Evolutionary conservation across 2,797 vertebrate genomes (phyloP), one percentile per base, ranked within the genome.

Genomic region (Spea hammondii): DNA sequence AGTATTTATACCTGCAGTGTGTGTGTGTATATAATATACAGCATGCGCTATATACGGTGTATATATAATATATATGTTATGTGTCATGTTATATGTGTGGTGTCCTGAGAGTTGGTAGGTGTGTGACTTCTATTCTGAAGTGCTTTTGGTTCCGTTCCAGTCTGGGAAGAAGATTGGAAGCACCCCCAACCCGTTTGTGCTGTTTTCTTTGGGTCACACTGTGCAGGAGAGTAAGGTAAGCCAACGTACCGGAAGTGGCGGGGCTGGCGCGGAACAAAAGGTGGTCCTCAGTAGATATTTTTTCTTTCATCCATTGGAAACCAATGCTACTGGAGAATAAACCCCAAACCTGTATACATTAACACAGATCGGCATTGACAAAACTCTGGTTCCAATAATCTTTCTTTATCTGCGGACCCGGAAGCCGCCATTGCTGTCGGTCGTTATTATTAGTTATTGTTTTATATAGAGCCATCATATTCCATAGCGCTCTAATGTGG

Each of bases 91-190:
- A 11, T 11, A 11, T 53, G 51, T 53, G 51, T 53, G 10, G 6
- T 53, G 6, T 7, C 6, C 1, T 53, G 51, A 53, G 51, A 7
- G 6, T 53, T 53, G 6, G 10, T 53, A 11, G 51, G 10, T 53
- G 51, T 53, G 51, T 53, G 3, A 6, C 4, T 47, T 47, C 7
- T 10, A 50, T 47, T 62, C 14, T 62, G 6, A 62, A 10, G 4
- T 32, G 14, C 9, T 68, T 11, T 62, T 72, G 80, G 5, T 59
- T 84, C 80, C 77, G 83, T 83, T 89, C 14, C 89, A 99, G 98
- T 94, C 94, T 5, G 95, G 93, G 80, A 99, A 98, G 89, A 99
- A 98, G 84, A 91, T 97, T 82, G 96, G 91, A 89, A 97, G 95
- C 81, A 95, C 93, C 67, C 97, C 97, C 71, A 97, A 91, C 84